Evolutionary conservation across 2,888 invertebrate species (phyloP).

Genomic region (Conomelus anceps): DNA sequence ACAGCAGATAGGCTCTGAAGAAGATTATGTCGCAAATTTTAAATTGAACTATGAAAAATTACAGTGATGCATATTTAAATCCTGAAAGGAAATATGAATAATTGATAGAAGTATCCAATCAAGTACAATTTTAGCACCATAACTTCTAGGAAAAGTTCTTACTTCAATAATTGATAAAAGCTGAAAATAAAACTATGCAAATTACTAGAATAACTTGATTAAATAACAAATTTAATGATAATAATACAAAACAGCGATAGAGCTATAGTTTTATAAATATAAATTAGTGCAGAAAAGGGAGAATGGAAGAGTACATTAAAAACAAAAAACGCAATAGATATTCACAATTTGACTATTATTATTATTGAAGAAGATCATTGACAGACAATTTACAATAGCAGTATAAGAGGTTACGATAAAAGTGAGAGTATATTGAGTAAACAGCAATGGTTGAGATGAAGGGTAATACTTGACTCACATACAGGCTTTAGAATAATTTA

Average conservation of each 20-base stretch:
- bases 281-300: not conserved
- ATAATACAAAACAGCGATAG: not conserved
- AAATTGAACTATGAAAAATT: too few species aligned
- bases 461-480: not conserved
- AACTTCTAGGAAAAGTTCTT: not conserved
- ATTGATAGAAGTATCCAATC: too few species aligned
- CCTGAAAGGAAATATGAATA: too few species aligned
- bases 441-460: not conserved
- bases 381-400: not conserved
- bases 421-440: not conserved
- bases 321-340: not conserved
- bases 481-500: not conserved
- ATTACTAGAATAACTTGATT: not conserved
- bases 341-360: not conserved
- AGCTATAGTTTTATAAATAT: not conserved
- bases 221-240: not conserved
- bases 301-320: not conserved
- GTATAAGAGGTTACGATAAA: not conserved
- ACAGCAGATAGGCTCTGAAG: too few species aligned
- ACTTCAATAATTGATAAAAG: not conserved
- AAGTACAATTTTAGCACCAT: not conserved
- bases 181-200: not conserved
- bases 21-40: too few species aligned
- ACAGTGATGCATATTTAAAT: too few species aligned
- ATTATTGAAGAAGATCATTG: not conserved